Conservation (phyloP, 1,140 invertebrate species). For the Aphis gossypii region DNA sequence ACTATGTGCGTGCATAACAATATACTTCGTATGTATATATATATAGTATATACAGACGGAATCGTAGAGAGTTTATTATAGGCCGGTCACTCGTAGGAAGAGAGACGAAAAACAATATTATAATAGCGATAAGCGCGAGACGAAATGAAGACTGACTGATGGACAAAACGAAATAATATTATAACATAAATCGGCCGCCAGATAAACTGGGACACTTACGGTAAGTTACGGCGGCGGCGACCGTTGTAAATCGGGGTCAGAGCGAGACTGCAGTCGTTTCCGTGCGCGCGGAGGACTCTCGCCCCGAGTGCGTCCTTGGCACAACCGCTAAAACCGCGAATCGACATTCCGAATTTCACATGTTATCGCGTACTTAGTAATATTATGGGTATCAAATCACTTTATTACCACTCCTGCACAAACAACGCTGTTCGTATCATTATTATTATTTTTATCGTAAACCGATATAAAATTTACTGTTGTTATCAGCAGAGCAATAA, state of each 20-base stretch:
- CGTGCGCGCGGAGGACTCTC: not conserved
- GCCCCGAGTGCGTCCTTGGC: not conserved
- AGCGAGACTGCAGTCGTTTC: not conserved
- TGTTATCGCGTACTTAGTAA: not conserved
- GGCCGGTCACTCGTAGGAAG: not conserved
- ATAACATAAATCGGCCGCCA: not conserved
- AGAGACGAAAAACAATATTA: not conserved
- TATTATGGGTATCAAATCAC: not conserved
- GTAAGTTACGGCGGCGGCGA: constrained; percentile 22
- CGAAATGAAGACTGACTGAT: not conserved
- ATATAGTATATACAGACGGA: not conserved
- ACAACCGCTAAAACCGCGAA: constrained; percentile 10
- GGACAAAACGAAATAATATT: not conserved
- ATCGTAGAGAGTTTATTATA: not conserved
- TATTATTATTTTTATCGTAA: not conserved
- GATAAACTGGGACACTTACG: constrained; percentile 26
- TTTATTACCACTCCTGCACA: not conserved
- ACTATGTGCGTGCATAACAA: constrained; percentile 4
- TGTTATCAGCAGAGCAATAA: not conserved
- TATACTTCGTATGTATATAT: not conserved
- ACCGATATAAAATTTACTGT: not conserved
- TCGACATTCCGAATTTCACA: not conserved
- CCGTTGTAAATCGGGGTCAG: constrained; percentile 12
- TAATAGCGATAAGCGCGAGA: not conserved
- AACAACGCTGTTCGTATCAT: too few species aligned